Evolutionary conservation across 2,888 invertebrate genomes (phyloP), one percentile per base, ranked within the genome.

Genomic region (Platycnemis pennipes): DNA sequence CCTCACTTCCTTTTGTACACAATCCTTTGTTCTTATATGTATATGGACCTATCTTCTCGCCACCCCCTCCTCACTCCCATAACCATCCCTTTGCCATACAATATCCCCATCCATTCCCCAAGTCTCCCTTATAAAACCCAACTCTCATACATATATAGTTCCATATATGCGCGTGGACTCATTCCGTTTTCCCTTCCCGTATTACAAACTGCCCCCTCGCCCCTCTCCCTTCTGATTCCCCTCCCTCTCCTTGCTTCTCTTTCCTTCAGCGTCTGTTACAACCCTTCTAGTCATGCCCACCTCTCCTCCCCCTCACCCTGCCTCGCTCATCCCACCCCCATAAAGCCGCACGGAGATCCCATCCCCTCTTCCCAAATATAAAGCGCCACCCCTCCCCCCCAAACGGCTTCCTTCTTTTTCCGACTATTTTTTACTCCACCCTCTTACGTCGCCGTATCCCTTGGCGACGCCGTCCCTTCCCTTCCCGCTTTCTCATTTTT

Each of bases 1-100:
- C 37, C 53, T 19, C 63, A 53, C 44, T 69, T 91, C 26, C 63
- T 11, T 89, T 91, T 44, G 56, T 91, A 22, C 16, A 42, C 42
- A 56, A 13, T 16, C 89, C 89, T 89, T 89, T 89, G 89, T 89
- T 56, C 89, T 91, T 91, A 91, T 91, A 77, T 77, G 37, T n/a
- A 77, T 16, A 77, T 77, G 31, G 4, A 77, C n/a, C 8, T 77
- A 77, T 63, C 26, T 63, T 26, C n/a, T 31, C n/a, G 63, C 63
- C 63, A 16, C 31, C 77, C 77, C 56, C 5, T 13, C 42, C 44
- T 46, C 87, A 26, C 87, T 45, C 87, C 8, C 8, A 63, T 63
- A 44, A 44, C 44, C 91, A 44, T 91, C 42, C 56, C 53, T 89
- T 56, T 31, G 19, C 26, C 26, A 63, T n/a, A 37, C 37, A 77